Evolutionary conservation across 1,140 invertebrate genomes (phyloP).

Genomic region (Ganaspis sp.): DNA sequence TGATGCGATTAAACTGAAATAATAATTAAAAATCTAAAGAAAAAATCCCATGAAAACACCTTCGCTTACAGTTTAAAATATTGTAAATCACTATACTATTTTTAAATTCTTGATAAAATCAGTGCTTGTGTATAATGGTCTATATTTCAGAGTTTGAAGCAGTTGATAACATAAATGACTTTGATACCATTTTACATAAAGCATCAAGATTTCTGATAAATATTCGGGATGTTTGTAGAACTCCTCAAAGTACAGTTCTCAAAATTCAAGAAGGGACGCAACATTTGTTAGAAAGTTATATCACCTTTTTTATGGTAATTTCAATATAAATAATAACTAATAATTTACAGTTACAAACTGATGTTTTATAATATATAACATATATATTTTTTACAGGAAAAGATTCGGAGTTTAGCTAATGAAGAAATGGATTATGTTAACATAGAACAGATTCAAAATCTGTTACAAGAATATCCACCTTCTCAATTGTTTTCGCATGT

Average conservation of each 20-base stretch:
- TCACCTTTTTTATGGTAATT: neutral
- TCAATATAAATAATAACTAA: neutral
- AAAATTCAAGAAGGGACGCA: neutral
- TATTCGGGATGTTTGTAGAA: neutral
- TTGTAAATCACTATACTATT: too few species aligned
- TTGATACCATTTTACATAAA: neutral
- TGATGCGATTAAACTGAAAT: too few species aligned
- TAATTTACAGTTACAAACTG: too few species aligned
- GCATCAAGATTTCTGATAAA: neutral
- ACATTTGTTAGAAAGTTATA: neutral
- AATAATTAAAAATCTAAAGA: too few species aligned
- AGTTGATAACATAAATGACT: neutral
- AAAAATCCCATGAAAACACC: too few species aligned
- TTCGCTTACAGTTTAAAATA: too few species aligned
- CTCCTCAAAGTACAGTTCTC: neutral
- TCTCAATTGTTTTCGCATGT: neutral
- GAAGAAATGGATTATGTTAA: neutral
- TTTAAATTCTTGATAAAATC: too few species aligned
- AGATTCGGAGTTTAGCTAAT: neutral
- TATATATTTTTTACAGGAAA: neutral
- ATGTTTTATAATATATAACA: neutral
- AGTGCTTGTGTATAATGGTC: too few species aligned
- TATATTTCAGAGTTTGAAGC: neutral
- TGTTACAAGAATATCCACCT: neutral
- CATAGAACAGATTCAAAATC: neutral